Evolutionary conservation across 2,888 invertebrate genomes (phyloP).

Genomic region (Gandaritis pyraliata): DNA sequence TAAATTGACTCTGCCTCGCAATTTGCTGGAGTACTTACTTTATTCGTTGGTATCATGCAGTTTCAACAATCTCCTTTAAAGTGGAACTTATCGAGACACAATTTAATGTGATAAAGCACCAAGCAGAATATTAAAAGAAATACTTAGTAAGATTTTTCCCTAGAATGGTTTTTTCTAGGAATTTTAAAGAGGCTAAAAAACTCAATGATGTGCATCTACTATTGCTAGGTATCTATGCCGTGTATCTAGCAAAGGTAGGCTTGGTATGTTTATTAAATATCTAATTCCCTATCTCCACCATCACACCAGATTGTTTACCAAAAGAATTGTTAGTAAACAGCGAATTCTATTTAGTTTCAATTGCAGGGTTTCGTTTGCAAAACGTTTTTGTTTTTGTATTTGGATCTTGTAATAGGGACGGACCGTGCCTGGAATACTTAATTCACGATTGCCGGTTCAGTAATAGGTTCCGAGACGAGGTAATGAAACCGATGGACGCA

Average conservation of each 20-base stretch:
- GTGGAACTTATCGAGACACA: background rate
- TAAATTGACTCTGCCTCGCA: constrained; percentile 25
- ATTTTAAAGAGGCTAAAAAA: too few species aligned
- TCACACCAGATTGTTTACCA: constrained; percentile 27
- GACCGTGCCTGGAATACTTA: constrained; percentile 66
- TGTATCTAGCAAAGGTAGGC: too few species aligned
- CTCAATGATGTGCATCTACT: too few species aligned
- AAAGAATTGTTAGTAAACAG: constrained; percentile 47
- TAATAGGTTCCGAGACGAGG: constrained; percentile 31
- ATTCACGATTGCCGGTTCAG: constrained; percentile 43
- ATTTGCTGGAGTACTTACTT: constrained; percentile 7
- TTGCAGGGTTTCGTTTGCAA: constrained; percentile 57
- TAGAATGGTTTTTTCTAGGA: too few species aligned
- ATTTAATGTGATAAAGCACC: background rate
- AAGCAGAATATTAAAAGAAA: too few species aligned
- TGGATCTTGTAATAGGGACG: constrained; percentile 71
- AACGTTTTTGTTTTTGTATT: constrained; percentile 71
- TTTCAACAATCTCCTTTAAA: background rate
- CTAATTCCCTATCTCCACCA: background rate
- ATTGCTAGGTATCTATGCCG: too few species aligned
- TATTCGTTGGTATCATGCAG: constrained; percentile 2
- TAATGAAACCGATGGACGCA: constrained; percentile 32
- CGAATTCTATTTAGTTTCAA: constrained; percentile 61
- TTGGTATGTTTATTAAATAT: background rate
- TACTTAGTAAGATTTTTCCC: too few species aligned